A percentile compares a stretch with the other conserved stretches of the same genome.
These are phyloP conservation scores for Chrysolina haemoptera DNA, from an alignment of 2,888 invertebrate species.

Conservation along the genomic window DNA sequence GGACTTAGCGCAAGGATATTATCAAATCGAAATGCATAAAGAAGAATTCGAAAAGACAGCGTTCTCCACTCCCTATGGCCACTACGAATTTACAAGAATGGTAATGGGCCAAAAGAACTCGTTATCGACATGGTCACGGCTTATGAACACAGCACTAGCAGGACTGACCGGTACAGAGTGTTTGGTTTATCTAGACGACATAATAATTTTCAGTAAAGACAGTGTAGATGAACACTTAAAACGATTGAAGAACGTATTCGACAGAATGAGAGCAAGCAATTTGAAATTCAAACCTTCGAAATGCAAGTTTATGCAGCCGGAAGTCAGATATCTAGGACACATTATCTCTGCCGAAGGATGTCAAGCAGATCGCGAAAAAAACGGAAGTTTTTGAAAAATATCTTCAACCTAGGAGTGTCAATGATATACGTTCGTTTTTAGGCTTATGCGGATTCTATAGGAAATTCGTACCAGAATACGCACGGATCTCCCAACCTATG, in stretches of 20 bases:
- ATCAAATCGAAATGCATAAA: no score
- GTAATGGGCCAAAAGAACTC: no score
- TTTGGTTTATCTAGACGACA: neutral
- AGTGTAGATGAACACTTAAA: neutral
- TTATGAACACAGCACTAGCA: no score
- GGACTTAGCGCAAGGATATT: no score
- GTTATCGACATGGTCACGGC: no score
- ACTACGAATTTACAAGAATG: no score
- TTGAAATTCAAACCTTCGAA: neutral
- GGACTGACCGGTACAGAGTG: no score
- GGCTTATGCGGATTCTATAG: neutral
- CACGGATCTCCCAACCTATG: neutral
- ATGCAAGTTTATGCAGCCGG: neutral
- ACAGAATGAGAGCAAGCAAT: neutral
- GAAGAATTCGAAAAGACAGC: no score
- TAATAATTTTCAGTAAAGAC: conserved; percentile 2
- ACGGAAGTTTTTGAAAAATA: neutral
- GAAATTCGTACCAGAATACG: neutral
- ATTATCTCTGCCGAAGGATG: neutral
- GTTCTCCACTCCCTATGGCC: no score
- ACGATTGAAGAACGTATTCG: neutral
- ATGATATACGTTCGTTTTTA: neutral
- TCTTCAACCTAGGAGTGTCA: neutral
- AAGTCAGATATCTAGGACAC: neutral
- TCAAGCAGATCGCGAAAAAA: conserved; percentile 4